phyloP scores from a whole-genome alignment of 2,888 invertebrate species.

The Papilio elwesi region DNA sequence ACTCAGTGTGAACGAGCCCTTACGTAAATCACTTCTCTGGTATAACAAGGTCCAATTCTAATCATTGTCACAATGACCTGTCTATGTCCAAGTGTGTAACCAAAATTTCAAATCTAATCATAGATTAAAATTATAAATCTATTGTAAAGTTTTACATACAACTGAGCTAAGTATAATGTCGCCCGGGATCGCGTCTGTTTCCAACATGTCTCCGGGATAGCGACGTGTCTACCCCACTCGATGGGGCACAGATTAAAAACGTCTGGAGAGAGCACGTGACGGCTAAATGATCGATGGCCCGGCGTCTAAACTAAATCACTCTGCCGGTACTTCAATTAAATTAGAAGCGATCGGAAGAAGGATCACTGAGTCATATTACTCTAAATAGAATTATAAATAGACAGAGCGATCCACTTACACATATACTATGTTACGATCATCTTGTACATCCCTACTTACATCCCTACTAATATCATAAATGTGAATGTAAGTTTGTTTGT shows the following conservation, averaged over 20 bases:
- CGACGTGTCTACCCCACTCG: constrained; percentile 18
- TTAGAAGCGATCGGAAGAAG: constrained; percentile 1
- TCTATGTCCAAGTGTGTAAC: no score
- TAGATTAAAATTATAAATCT: neutral
- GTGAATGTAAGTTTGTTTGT: no score
- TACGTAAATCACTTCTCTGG: no score
- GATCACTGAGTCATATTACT: neutral
- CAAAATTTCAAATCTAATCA: neutral
- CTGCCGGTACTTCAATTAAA: constrained; percentile 9
- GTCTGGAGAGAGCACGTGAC: constrained; percentile 20
- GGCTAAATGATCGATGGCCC: constrained; percentile 24
- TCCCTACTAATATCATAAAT: no score
- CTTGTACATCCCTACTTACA: no score
- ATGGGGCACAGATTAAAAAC: constrained; percentile 30
- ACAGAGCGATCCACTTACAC: neutral
- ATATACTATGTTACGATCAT: no score
- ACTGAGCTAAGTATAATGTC: constrained; percentile 7
- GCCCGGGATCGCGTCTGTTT: neutral
- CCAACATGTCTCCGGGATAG: constrained; percentile 15
- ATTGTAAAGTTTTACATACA: neutral
- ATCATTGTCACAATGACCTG: no score
- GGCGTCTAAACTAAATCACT: constrained; percentile 22
- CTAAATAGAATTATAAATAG: neutral
- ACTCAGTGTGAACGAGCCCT: no score
- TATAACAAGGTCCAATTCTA: no score